Conservation (phyloP, 2,797 vertebrate species). For the Thunnus albacares region DNA sequence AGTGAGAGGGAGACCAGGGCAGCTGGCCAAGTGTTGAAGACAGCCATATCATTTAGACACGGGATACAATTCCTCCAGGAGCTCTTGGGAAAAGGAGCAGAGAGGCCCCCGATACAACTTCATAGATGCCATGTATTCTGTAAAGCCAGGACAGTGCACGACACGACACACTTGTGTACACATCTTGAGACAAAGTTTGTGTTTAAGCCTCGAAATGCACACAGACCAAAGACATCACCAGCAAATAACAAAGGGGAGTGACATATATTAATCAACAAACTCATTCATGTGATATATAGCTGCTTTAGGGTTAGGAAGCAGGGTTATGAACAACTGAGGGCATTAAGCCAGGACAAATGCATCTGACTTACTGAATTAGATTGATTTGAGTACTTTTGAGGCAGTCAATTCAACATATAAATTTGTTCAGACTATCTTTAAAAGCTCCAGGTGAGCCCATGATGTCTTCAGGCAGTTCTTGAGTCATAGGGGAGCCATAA, state of each 20-base stretch:
- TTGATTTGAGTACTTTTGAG: constrained; percentile 38
- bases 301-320: constrained; percentile 38
- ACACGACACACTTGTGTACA: constrained; percentile 13
- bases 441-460: constrained; percentile 63
- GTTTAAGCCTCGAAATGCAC: constrained; percentile 14
- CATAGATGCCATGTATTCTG: constrained; percentile 2
- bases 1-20: constrained; percentile 14
- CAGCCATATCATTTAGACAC: constrained; percentile 59
- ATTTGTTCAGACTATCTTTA: constrained; percentile 53
- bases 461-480: constrained; percentile 58
- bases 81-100: constrained; percentile 15
- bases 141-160: constrained; percentile 12
- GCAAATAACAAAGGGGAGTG: constrained; percentile 41
- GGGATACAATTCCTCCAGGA: constrained; percentile 49
- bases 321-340: constrained; percentile 32
- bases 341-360: constrained; percentile 45
- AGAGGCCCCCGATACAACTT: constrained; percentile 22
- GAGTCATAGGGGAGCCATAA: constrained; percentile 60
- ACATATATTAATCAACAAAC: constrained; percentile 39
- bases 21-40: constrained; percentile 42
- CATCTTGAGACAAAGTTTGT: constrained; percentile 1
- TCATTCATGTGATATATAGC: constrained; percentile 58
- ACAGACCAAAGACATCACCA: constrained; percentile 41
- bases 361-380: constrained; percentile 43
- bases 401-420: constrained; percentile 39